Evolutionary conservation across 2,797 vertebrate species (phyloP), one percentile per base, ranked within the genome.

Genomic region (Notoglanidium macrostoma): DNA sequence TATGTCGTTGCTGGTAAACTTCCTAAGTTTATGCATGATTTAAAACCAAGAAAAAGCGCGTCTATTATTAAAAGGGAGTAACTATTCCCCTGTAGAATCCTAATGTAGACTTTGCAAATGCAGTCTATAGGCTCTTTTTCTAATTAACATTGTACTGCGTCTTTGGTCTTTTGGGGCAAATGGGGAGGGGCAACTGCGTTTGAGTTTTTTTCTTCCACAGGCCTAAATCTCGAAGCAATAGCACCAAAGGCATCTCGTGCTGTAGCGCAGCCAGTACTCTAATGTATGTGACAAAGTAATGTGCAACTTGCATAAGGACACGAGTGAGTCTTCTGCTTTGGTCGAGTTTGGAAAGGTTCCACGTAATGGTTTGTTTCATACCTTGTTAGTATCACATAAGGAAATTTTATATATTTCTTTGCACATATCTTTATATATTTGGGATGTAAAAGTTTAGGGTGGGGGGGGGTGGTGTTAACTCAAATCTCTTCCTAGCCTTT

Each of bases 401-500:
- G 17, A 1, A 12, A 59, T 2, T 80, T 19, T 19, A 63, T 26
- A 2, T 0, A 44, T 80, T 72, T 72, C 26, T 1, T 82, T 67
- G 12, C 46, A 35, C 46, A 76, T 0, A 2, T 35, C n/a, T 57
- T 29, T 73, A 9, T 5, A 40, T 55, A 5, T 85, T n/a, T 86
- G 91, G 88, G 46, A 26, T 89, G 57, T 85, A 26, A 74, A 17
- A 59, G 67, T 85, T 63, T 44, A 49, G 90, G 90, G 51, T 93
- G 94, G 92, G 9, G 93, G 89, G 90, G 92, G 91, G 87, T 89
- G 92, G 61, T 85, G 90, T 95, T 96, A 96, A 96, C 93, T 90
- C 90, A 84, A 91, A 94, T 96, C 89, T 96, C 90, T 96, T 94
- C 94, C 95, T 94, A 96, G 95, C 95, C 91, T 96, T 95, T 90